Percentiles rank a stretch among this genome's conserved stretches.
These are phyloP conservation scores for Geophilus truncorum DNA, from an alignment of 2,888 invertebrate species.

Conservation along the genomic window DNA sequence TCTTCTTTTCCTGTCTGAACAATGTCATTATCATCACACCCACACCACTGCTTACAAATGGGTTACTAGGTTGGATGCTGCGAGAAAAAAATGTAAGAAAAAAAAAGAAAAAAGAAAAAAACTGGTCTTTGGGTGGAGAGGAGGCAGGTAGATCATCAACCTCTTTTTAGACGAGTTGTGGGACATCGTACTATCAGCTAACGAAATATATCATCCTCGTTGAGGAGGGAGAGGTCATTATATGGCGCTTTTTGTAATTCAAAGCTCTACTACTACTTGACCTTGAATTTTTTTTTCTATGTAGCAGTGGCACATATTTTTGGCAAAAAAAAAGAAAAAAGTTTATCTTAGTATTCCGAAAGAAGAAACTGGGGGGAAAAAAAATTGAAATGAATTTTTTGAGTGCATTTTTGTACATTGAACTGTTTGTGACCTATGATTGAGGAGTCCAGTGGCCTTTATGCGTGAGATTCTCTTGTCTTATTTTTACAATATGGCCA, in stretches of 20 bases:
- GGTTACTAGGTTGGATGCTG: conserved; percentile 24
- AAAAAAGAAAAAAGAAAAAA: background rate
- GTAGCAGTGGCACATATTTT: background rate
- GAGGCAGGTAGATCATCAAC: conserved; percentile 21
- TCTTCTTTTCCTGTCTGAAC: background rate
- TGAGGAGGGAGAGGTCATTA: background rate
- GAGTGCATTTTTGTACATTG: too few relatives aligned
- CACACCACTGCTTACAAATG: background rate
- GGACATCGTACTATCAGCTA: conserved; percentile 2
- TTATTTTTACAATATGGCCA: background rate
- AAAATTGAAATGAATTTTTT: too few relatives aligned
- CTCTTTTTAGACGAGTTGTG: conserved; percentile 13
- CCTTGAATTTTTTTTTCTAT: background rate
- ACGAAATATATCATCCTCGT: background rate
- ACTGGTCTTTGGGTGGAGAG: background rate
- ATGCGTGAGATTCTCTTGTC: conserved; percentile 10
- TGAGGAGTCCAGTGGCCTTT: background rate
- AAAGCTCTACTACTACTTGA: background rate
- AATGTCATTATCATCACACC: conserved; percentile 24
- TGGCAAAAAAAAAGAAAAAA: too few relatives aligned
- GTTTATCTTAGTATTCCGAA: background rate
- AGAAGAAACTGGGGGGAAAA: too few relatives aligned
- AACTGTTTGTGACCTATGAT: background rate
- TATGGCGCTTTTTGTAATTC: background rate
- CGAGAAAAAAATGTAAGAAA: background rate